A percentile compares a stretch with the other conserved stretches of the same genome.
Conservation (phyloP, 2,113 vertebrate species). For the Hemiscyllium ocellatum region DNA sequence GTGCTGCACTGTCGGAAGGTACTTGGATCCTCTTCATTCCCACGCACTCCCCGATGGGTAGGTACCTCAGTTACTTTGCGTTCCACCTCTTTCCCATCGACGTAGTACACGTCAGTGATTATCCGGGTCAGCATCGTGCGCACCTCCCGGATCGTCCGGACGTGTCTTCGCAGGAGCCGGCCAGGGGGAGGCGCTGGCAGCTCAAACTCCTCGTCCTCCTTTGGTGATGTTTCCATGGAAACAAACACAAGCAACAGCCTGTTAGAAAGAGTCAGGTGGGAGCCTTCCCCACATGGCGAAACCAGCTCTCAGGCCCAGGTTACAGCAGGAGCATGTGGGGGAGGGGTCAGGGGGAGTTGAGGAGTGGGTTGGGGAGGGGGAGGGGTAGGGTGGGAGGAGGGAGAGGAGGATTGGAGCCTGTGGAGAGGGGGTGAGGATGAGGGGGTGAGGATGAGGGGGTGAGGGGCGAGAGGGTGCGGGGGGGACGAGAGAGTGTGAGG, state of each 20-base stretch:
- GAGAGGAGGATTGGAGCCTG: too few relatives aligned
- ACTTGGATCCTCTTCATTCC: too few relatives aligned
- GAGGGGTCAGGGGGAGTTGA: too few relatives aligned
- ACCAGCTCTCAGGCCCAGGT: neutral
- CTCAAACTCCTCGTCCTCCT: conserved; percentile 65
- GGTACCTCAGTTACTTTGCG: conserved; percentile 81
- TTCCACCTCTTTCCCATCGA: conserved; percentile 85
- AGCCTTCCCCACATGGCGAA: neutral
- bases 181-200: conserved; percentile 58
- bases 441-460: too few relatives aligned
- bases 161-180: conserved; percentile 66
- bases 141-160: conserved; percentile 85
- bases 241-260: neutral
- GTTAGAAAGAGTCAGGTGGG: neutral
- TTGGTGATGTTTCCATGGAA: too few relatives aligned
- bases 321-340: neutral
- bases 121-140: conserved; percentile 81
- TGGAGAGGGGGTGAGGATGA: too few relatives aligned
- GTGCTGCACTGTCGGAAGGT: too few relatives aligned
- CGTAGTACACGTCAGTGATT: conserved; percentile 88
- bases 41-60: neutral
- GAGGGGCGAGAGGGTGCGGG: too few relatives aligned
- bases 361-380: too few relatives aligned
- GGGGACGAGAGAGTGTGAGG: too few relatives aligned
- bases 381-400: too few relatives aligned